These are phyloP conservation scores for Crocallis elinguaria DNA, from an alignment of 2,888 invertebrate genomes.

Conservation along the genomic window DNA sequence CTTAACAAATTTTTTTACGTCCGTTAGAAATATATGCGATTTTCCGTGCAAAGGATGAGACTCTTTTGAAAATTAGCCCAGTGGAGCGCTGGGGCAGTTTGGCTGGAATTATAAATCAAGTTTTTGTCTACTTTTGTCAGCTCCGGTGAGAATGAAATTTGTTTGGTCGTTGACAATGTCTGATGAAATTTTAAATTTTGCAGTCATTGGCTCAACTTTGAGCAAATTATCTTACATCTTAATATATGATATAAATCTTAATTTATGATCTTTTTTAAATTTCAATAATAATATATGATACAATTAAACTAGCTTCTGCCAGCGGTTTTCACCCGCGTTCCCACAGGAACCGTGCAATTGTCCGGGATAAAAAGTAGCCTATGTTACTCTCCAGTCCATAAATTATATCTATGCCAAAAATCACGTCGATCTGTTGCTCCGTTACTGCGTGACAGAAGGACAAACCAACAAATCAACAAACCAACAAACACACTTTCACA, in stretches of 20 bases:
- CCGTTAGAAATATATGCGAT: conserved; percentile 59
- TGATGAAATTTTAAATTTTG: conserved; percentile 27
- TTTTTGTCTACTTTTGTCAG: conserved; percentile 49
- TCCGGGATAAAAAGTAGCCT: no score
- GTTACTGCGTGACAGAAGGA: no score
- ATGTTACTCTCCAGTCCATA: no score
- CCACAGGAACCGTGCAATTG: no score
- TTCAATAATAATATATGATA: no score
- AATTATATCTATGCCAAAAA: no score
- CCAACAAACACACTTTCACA: no score
- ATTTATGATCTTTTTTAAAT: neutral
- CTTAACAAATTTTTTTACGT: conserved; percentile 52
- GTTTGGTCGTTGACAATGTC: conserved; percentile 14
- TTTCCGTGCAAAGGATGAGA: conserved; percentile 51
- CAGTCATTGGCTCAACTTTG: neutral
- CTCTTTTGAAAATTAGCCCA: conserved; percentile 66
- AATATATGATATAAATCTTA: conserved; percentile 1
- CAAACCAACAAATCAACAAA: no score
- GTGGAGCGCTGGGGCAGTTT: conserved; percentile 52
- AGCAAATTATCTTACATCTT: neutral
- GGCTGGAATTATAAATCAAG: conserved; percentile 64
- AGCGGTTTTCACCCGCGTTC: no score
- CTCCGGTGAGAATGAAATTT: conserved; percentile 24
- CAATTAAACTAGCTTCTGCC: no score
- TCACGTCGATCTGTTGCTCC: no score